Evolutionary conservation across 2,888 invertebrate species (phyloP).

Genomic region (Ochropleura plecta): DNA sequence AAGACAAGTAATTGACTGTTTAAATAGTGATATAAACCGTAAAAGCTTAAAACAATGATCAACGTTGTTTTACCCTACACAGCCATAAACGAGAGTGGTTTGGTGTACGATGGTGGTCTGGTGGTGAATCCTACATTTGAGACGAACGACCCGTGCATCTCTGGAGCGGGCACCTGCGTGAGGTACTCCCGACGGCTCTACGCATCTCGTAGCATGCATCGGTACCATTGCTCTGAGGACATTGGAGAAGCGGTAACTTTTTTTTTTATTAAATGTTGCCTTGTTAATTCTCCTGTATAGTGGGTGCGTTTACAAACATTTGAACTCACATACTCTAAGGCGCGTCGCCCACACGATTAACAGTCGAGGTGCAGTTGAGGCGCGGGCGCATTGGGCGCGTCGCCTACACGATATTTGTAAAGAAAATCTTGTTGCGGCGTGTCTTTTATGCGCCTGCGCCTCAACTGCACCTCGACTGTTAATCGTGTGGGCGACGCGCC

Average conservation of each 20-base stretch:
- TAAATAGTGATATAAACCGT: too few relatives aligned
- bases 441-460: too few relatives aligned
- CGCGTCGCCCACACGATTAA: too few relatives aligned
- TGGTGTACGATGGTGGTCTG: constrained; percentile 92
- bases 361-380: too few relatives aligned
- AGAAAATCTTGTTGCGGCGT: too few relatives aligned
- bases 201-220: constrained; percentile 88
- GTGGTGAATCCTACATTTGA: constrained; percentile 91
- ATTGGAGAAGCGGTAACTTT: constrained; percentile 90
- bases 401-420: too few relatives aligned
- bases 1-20: too few relatives aligned
- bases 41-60: neutral
- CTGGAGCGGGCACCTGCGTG: constrained; percentile 92
- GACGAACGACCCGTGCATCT: constrained; percentile 92
- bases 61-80: constrained; percentile 3
- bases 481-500: too few relatives aligned
- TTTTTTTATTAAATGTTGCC: neutral
- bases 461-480: too few relatives aligned
- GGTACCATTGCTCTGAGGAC: constrained; percentile 91
- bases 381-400: too few relatives aligned
- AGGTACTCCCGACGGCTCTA: constrained; percentile 91
- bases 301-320: too few relatives aligned
- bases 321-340: too few relatives aligned
- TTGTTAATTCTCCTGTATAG: neutral
- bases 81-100: constrained; percentile 90